Conservation (phyloP, 2,797 vertebrate genomes). For the Manis pentadactyla region DNA sequence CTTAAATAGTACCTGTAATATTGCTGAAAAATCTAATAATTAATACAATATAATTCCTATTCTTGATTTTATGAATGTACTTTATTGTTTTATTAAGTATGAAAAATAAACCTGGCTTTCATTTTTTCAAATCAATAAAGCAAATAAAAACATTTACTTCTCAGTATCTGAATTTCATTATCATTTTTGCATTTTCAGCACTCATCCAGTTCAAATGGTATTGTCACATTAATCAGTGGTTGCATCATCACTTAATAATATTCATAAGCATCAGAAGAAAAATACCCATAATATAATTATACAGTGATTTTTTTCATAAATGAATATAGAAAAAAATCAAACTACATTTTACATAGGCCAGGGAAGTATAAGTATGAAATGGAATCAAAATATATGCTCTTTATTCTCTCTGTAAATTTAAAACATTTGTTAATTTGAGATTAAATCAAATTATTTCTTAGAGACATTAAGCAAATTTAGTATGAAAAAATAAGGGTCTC, state of each 20-base stretch:
- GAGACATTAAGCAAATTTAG: neutral
- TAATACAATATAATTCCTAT: neutral
- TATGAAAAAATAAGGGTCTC: neutral
- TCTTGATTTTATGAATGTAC: slow-evolving; percentile 25
- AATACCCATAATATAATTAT: slow-evolving; percentile 65
- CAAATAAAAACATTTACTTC: slow-evolving; percentile 58
- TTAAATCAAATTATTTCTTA: neutral
- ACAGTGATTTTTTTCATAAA: neutral
- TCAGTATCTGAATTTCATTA: slow-evolving; percentile 44
- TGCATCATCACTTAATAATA: slow-evolving; percentile 86
- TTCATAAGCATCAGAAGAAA: slow-evolving; percentile 83
- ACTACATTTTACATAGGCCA: neutral
- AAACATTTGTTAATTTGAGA: slow-evolving; percentile 34
- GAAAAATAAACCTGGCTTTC: slow-evolving; percentile 1
- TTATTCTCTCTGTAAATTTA: slow-evolving; percentile 2
- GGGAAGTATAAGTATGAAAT: neutral
- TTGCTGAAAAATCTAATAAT: slow-evolving; percentile 22
- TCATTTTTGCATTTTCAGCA: slow-evolving; percentile 80
- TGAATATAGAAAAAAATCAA: slow-evolving; percentile 6
- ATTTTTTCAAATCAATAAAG: slow-evolving; percentile 60
- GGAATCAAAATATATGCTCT: neutral
- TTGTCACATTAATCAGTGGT: slow-evolving; percentile 41
- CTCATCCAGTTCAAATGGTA: slow-evolving; percentile 81
- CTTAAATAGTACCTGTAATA: slow-evolving; percentile 12
- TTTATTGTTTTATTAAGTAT: slow-evolving; percentile 50